Evolutionary conservation across 2,113 vertebrate genomes (phyloP), one percentile per base, ranked within the genome.

Genomic region (Polyodon spathula): DNA sequence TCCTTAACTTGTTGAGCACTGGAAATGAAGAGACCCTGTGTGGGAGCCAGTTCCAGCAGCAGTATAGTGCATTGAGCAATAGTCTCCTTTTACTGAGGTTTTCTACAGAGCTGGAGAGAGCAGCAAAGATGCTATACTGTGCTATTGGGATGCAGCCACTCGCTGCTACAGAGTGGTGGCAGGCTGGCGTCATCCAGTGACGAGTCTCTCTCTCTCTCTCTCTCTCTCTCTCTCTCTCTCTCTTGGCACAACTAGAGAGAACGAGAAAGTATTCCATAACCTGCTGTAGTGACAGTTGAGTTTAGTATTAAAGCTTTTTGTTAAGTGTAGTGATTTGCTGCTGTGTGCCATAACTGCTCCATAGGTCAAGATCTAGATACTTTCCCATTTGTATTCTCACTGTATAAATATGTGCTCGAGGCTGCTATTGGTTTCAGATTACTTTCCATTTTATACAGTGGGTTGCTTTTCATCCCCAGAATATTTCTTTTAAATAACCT

Each of bases 161-260:
- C 93, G 87, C 90, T 88, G 90, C 93, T 93, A 90, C 94, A 95
- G 93, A 93, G 83, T 88, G 87, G 87, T 87, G 87, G 87, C 93
- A 94, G 92, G 87, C 94, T 98, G 92, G 95, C 93, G 92, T 97
- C 91, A 94, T 88, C 86, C 65, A 84, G 88, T 91, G 89, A 92
- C 89, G 89, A 92, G 81, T 27, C 83, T 70, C 63, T 83, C 83
- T 80, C 66, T 17, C 54, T 51, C 67, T 39, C 69, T 17, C 70
- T 16, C 56, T 6, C 63, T 44, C 64, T 0, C 68, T 56, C 56
- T 11, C 16, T 52, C 37, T 39, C 66, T 46, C 79, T 74, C 78
- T 27, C 64, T 42, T 54, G 3, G 27, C 27, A 27, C 27, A 27
- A 27, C 27, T 27, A 27, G 27, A 27, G 27, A 27, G 27, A 27